These are phyloP conservation scores for Ochotona princeps DNA, from an alignment of 2,113 vertebrate genomes.

Conservation along the genomic window DNA sequence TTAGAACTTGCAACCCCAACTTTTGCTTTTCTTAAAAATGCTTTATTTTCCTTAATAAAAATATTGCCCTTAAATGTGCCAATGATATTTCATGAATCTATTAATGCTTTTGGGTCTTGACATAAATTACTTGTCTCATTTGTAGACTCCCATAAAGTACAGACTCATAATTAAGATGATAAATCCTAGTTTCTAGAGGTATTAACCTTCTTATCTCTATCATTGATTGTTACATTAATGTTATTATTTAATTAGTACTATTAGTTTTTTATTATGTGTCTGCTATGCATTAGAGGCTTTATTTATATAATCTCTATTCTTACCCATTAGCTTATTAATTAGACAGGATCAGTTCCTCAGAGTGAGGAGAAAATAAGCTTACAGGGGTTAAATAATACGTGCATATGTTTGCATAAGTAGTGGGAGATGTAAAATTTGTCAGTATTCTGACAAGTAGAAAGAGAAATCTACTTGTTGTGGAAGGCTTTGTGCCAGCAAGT, in stretches of 20 bases:
- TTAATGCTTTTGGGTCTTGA: constrained; percentile 49
- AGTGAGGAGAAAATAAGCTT: constrained; percentile 50
- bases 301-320: constrained; percentile 43
- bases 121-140: constrained; percentile 55
- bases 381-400: constrained; percentile 36
- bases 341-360: constrained; percentile 1
- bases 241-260: constrained; percentile 56
- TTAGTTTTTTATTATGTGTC: constrained; percentile 30
- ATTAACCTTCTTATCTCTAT: constrained; percentile 56
- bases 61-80: constrained; percentile 57
- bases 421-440: constrained; percentile 12
- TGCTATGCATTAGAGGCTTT: constrained; percentile 28
- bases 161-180: constrained; percentile 48
- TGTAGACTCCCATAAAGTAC: constrained; percentile 32
- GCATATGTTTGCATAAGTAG: constrained; percentile 28
- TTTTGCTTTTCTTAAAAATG: constrained; percentile 59
- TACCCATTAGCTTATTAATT: background rate
- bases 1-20: constrained; percentile 32
- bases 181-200: constrained; percentile 30
- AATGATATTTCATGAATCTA: constrained; percentile 51
- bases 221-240: constrained; percentile 42
- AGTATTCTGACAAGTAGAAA: constrained; percentile 49
- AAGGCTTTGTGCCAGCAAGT: constrained; percentile 50
- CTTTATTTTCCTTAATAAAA: constrained; percentile 60
- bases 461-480: background rate